A percentile compares a stretch with the other conserved stretches of the same genome.
Evolutionary conservation across 2,113 vertebrate species (phyloP).

Genomic region (Bufo bufo): DNA sequence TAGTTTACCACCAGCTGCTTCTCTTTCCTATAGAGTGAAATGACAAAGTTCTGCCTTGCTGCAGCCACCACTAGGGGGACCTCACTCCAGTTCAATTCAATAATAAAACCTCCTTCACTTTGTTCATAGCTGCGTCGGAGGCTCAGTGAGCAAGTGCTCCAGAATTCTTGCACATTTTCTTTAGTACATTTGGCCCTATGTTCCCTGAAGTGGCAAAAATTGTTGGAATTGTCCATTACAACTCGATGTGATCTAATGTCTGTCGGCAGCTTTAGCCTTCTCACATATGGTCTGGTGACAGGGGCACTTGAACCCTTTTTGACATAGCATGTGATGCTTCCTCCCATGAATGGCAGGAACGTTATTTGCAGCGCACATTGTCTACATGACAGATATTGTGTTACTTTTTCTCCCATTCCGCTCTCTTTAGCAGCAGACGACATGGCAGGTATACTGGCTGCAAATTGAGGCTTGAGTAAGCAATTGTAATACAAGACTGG

Average conservation of each 20-base stretch:
- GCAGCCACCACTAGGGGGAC: neutral
- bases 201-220: neutral
- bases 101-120: neutral
- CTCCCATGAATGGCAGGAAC: slow-evolving; percentile 12
- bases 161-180: too few relatives aligned
- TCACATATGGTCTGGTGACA: neutral
- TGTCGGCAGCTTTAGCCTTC: neutral
- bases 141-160: too few relatives aligned
- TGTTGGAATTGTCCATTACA: neutral
- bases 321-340: neutral
- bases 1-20: too few relatives aligned
- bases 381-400: neutral
- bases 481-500: neutral
- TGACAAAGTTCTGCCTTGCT: neutral
- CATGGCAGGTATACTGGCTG: slow-evolving; percentile 9
- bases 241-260: neutral
- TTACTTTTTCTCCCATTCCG: neutral
- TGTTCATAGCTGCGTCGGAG: too few relatives aligned
- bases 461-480: neutral
- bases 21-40: too few relatives aligned
- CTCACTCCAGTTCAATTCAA: neutral
- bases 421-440: slow-evolving; percentile 2
- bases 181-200: too few relatives aligned
- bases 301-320: neutral
- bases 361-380: neutral